phyloP scores from a whole-genome alignment of 2,888 invertebrate species.

The Drosophila pegasa region DNA sequence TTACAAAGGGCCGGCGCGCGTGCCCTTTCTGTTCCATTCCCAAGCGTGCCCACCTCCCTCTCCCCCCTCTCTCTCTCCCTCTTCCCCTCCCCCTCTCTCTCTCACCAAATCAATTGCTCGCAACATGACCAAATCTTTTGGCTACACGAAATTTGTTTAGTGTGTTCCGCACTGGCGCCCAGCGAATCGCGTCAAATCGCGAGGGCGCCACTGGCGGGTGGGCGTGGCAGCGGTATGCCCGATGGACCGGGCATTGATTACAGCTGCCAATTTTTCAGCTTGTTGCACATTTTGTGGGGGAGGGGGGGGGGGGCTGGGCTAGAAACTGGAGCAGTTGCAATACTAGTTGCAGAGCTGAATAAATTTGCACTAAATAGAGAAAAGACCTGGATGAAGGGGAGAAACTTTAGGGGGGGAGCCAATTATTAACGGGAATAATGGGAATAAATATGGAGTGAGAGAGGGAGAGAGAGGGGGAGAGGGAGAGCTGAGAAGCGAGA shows the following conservation, averaged over 20 bases:
- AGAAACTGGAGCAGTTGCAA: not conserved
- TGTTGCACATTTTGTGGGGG: constrained; percentile 60
- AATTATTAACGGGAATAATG: constrained; percentile 13
- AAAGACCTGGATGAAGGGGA: constrained; percentile 3
- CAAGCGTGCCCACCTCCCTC: not conserved
- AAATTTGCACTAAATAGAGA: not conserved
- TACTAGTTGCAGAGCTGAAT: not conserved
- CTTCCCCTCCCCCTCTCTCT: not conserved
- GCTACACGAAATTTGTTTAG: constrained; percentile 71
- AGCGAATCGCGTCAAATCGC: constrained; percentile 21
- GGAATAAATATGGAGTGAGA: not conserved
- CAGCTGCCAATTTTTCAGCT: constrained; percentile 71
- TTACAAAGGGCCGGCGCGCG: constrained; percentile 43
- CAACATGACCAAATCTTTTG: constrained; percentile 70
- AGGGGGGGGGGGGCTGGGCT: not conserved
- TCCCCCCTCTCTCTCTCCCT: not conserved
- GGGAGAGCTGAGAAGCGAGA: not conserved
- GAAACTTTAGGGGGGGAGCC: too few species aligned
- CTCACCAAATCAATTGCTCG: constrained; percentile 71
- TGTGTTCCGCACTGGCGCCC: constrained; percentile 50
- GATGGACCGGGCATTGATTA: constrained; percentile 64
- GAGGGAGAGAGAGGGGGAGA: not conserved
- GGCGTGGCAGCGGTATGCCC: constrained; percentile 13
- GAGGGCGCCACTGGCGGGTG: not conserved
- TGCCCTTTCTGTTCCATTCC: constrained; percentile 44